Conservation (phyloP, 2,888 invertebrate genomes). For the Pyrgus malvae region DNA sequence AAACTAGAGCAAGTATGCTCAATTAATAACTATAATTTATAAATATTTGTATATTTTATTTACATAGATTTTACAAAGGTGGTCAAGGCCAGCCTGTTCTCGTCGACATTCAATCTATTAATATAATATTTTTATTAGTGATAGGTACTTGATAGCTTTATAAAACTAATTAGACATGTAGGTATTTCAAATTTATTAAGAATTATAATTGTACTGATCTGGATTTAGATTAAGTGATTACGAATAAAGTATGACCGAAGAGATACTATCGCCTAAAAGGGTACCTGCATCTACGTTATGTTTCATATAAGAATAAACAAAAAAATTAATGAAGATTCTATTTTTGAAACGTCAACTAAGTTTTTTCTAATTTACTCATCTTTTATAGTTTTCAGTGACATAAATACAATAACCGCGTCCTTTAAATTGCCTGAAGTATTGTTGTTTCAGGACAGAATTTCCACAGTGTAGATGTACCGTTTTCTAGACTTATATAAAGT, state of each 20-base stretch:
- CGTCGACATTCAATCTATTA: background rate
- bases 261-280: slow-evolving; percentile 1
- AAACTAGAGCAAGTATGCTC: slow-evolving; percentile 45
- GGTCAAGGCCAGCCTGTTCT: background rate
- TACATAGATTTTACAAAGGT: slow-evolving; percentile 39
- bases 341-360: slow-evolving; percentile 1
- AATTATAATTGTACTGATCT: no score
- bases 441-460: slow-evolving; percentile 23
- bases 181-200: no score
- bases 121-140: background rate
- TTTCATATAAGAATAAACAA: slow-evolving; percentile 1
- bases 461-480: slow-evolving; percentile 43
- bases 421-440: no score
- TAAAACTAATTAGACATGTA: no score
- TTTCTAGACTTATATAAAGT: slow-evolving; percentile 23
- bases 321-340: slow-evolving; percentile 4
- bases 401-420: background rate
- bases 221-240: background rate
- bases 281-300: slow-evolving; percentile 1
- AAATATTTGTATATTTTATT: slow-evolving; percentile 45
- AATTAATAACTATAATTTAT: slow-evolving; percentile 30
- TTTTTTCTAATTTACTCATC: slow-evolving; percentile 1
- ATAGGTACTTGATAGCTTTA: no score
- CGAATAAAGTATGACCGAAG: background rate
- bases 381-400: background rate